phyloP scores from a whole-genome alignment of 2,797 vertebrate species.

The Gorsachius magnificus region DNA sequence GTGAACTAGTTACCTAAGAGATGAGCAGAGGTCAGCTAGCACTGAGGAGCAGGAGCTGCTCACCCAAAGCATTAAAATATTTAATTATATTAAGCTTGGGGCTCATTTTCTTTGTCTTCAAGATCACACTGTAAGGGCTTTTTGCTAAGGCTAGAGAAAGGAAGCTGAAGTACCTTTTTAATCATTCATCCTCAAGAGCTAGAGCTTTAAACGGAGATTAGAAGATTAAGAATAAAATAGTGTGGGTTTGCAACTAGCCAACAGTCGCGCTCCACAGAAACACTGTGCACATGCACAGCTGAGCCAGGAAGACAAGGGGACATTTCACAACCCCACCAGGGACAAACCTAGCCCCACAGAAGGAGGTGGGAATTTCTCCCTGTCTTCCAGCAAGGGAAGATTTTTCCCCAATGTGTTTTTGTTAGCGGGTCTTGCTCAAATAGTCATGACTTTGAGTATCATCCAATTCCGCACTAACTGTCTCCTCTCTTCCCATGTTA shows the following conservation, averaged over 20 bases:
- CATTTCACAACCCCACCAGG: background rate
- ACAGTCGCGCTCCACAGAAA: background rate
- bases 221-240: background rate
- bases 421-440: background rate
- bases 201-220: background rate
- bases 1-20: background rate
- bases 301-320: background rate
- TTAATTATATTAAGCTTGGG: background rate
- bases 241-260: background rate
- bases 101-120: slow-evolving; percentile 16
- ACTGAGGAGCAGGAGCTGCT: background rate
- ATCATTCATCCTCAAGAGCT: background rate
- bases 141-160: slow-evolving; percentile 3
- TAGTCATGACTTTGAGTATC: background rate
- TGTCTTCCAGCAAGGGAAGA: background rate
- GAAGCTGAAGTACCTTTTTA: background rate
- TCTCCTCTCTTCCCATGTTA: background rate
- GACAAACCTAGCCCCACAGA: background rate
- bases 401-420: background rate
- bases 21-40: background rate
- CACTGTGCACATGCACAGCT: background rate
- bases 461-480: background rate
- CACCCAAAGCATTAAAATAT: background rate
- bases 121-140: background rate
- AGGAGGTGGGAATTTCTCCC: background rate